These are phyloP conservation scores for Akabosia matsudoensis DNA, from an alignment of 1,140 invertebrate species.

Conservation along the genomic window DNA sequence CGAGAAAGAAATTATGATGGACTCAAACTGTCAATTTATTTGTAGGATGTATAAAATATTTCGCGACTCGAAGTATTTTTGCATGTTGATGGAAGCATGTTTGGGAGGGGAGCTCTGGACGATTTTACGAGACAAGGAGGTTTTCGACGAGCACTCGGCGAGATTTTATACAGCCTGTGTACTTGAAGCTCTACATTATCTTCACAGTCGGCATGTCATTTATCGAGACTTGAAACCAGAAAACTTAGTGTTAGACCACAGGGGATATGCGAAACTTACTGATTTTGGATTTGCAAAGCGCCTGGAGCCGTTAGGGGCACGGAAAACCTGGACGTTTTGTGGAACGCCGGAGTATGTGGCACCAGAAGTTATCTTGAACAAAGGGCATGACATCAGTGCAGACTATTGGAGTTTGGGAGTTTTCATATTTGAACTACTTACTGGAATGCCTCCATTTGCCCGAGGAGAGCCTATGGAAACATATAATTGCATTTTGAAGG, in stretches of 20 bases:
- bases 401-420: constrained; percentile 98
- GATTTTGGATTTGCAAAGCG: constrained; percentile 98
- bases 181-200: constrained; percentile 92
- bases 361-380: constrained; percentile 94
- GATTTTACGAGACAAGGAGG: constrained; percentile 79
- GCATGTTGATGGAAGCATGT: constrained; percentile 98
- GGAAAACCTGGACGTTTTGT: constrained; percentile 98
- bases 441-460: constrained; percentile 53
- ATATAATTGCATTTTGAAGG: constrained; percentile 96
- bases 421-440: constrained; percentile 87
- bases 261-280: constrained; percentile 88
- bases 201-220: constrained; percentile 94
- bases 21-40: constrained; percentile 93
- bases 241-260: constrained; percentile 85
- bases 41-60: constrained; percentile 96
- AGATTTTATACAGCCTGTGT: constrained; percentile 94
- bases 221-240: constrained; percentile 92
- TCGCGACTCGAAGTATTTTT: constrained; percentile 94
- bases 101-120: constrained; percentile 98
- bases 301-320: constrained; percentile 58
- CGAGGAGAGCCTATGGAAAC: constrained; percentile 95
- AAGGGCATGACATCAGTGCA: constrained; percentile 90
- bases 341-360: constrained; percentile 94
- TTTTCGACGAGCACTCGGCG: constrained; percentile 79
- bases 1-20: constrained; percentile 97